Evolutionary conservation across 2,888 invertebrate species (phyloP), one percentile per base, ranked within the genome.

Genomic region (Colostygia pectinataria): DNA sequence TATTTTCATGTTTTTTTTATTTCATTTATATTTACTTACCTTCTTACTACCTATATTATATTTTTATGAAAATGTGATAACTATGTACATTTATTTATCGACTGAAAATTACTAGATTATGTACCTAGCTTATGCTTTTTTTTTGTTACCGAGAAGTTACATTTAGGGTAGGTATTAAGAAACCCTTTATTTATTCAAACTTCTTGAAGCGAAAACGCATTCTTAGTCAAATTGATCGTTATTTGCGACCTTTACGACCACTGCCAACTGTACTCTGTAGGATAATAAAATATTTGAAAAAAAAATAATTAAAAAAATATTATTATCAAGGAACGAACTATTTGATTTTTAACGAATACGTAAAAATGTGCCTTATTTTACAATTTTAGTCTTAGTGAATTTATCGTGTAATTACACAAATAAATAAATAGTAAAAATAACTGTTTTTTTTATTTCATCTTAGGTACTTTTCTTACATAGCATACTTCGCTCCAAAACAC

Each of bases 181-280:
- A 28, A 8, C 29, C 25, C 39, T 32, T 25, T 44, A 43, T 43
- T 33, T 34, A 51, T 42, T 46, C 40, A 2, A 40, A 32, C 37
- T 50, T 53, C 40, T 47, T 57, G 40, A 23, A 36, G 37, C 24
- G 39, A 47, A 53, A 39, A 42, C 20, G 29, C 63, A 66, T 57
- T 72, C 75, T 74, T 74, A 75, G 77, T 77, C 77, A 77, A 71
- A 58, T 54, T 47, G 42, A 32, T 57, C 29, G 40, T 42, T 36
- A 24, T 46, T 42, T 44, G 46, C 45, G 29, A 3, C 32, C 39
- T 43, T 1, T 67, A 60, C 63, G 61, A 63, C 68, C 77, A 78
- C 81, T 83, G 83, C 83, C 80, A 78, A 74, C 70, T 68, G 65
- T 74, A 73, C 66, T 70, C 66, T 55, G 51, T 70, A 65, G 55